Base-by-base conservation (phyloP, 2,888 invertebrate genomes). In the Drosophila sordidapex region DNA sequence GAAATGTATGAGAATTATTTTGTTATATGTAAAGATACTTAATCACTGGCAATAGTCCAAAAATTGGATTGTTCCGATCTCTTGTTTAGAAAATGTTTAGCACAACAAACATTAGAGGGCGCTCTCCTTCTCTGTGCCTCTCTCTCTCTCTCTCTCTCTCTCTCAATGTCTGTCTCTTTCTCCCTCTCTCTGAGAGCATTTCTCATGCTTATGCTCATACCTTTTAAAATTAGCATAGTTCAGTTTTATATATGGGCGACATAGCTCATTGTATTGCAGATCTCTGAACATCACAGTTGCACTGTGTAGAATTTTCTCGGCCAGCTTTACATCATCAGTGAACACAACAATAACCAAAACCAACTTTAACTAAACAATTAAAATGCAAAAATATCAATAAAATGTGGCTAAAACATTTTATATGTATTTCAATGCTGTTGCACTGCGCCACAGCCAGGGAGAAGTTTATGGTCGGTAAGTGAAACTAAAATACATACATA, bases 51-150 rank as follows among this genome's bases (percentile, higher is more conserved):
- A 10, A 52, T 18, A 0, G 36, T 61, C 72, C 63, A 76, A 76
- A 2, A 48, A 31, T 29, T 15, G 4, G 54, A 36, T 36, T 51
- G 33, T 51, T 49, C 40, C 13, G 11, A n/a, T 65, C 31, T 46
- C 49, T 76, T 91, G 90, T 91, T 90, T 91, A 90, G 92, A 92
- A 92, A 79, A 70, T 65, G 80, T 70, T 58, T 76, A 91, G 90
- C 92, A 92, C 87, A 91, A 92, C 90, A 91, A 90, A 91, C 68
- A 67, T 65, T 76, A 78, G 72, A 62, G 69, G 58, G 60, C 49
- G 54, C 70, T 70, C 71, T 78, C 73, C 15, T 18, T n/a, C 27
- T 56, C 48, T 54, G 15, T 10, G 1, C 18, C 25, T n/a, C 27
- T 56, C 48, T 54, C 15, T 21, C 13, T 21, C 25, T n/a, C 27